Evolutionary conservation across 2,888 invertebrate genomes (phyloP), one percentile per base, ranked within the genome.

Genomic region (Ectobius pallidus): DNA sequence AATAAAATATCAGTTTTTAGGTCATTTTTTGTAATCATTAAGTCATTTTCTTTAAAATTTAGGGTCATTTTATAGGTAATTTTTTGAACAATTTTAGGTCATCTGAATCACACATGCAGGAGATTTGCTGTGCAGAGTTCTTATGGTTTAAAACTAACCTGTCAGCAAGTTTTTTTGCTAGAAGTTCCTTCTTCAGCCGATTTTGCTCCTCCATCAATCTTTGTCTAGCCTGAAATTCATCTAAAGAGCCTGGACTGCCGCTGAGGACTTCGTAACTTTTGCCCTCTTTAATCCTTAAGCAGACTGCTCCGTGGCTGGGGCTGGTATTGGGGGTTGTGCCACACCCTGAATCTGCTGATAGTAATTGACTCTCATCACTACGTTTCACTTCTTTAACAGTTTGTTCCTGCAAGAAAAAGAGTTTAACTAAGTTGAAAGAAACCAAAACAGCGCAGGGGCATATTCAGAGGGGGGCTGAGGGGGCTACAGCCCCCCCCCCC

Each of bases 201-300:
- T 94, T 94, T 79, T 92, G 92, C 81, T 93, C 93, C 80, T 93
- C 91, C 81, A 94, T 92, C 76, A 90, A 79, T 81, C 89, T 92
- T 78, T 93, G 92, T 75, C 90, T 87, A 16, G 87, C 80, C 81
- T 92, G 91, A 78, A 93, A 88, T 76, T 90, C 89, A 75, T 90
- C 89, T 18, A 85, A 68, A 1, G 74, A 69, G 20, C 16, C 44
- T 34, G 67, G 62, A 25, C 42, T 65, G 9, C 67, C 52, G 44
- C 58, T 58, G 9, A 73, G 7, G 27, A 77, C 71, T 72, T 77
- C 76, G 70, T 75, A 76, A 18, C 52, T 70, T 27, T 69, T 74
- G n/a, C 71, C 76, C n/a, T 76, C 76, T 58, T 75, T 77, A 27
- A 76, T 74, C 65, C 67, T 73, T 14, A 75, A 63, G 67, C 75